A percentile compares a stretch with the other conserved stretches of the same genome.
These are phyloP conservation scores for Dione vanillae DNA, from an alignment of 2,888 invertebrate species.

Conservation along the genomic window DNA sequence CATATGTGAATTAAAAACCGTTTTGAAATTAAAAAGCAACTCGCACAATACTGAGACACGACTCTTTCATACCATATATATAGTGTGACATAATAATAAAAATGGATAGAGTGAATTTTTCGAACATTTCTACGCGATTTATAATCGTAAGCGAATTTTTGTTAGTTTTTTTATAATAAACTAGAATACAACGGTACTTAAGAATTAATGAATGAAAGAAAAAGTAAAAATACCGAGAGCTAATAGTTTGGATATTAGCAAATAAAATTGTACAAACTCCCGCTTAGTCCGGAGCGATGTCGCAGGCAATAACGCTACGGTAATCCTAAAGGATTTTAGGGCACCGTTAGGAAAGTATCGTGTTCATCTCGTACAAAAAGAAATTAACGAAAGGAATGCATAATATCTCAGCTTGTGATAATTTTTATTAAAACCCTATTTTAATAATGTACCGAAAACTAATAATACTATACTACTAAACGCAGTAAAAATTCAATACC, in stretches of 20 bases:
- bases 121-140: no score
- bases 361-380: constrained; percentile 57
- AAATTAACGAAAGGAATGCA: constrained; percentile 72
- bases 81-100: no score
- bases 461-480: no score
- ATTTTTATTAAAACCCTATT: constrained; percentile 7
- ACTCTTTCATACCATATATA: no score
- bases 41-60: no score
- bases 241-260: constrained; percentile 61
- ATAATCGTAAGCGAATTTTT: no score
- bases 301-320: constrained; percentile 65
- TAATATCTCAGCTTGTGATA: constrained; percentile 55
- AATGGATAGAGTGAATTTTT: no score
- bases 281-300: constrained; percentile 49
- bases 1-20: no score
- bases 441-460: neutral
- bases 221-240: constrained; percentile 37
- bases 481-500: no score
- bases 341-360: constrained; percentile 54
- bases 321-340: constrained; percentile 65
- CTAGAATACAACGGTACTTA: neutral
- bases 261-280: constrained; percentile 59
- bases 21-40: no score
- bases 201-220: constrained; percentile 32
- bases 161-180: neutral